Base-by-base conservation (phyloP, 2,888 invertebrate genomes). In the Abrostola tripartita region DNA sequence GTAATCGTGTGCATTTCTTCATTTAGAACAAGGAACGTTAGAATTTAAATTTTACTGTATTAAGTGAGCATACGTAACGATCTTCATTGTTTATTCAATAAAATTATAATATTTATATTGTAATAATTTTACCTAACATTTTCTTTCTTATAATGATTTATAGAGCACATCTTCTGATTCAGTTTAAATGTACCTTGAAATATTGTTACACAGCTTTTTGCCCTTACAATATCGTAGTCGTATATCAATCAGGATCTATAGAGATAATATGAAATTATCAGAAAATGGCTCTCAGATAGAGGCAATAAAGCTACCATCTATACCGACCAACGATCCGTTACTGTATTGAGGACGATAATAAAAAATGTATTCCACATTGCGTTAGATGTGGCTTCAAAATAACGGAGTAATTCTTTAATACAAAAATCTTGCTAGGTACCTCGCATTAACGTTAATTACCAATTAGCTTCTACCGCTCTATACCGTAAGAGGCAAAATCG, bases 1-100 rank as follows among this genome's bases (percentile, higher is more conserved):
- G 52, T 61, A 63, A 75, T 63, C 52, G 59, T 63, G 14, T 53
- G 58, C 65, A 74, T 52, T 61, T 62, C 37, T 60, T 59, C 6
- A 66, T 65, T 60, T 69, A 10, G 35, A 49, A 10, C 55, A 12
- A 76, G 50, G 62, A 74, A 60, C 35, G 71, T 14, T 38, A 9
- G n/a, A 52, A 49, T 52, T 42, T 61, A 50, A 57, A 68, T 47
- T 37, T 57, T 35, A n/a, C 52, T 52, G n/a, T 12, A 47, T 60
- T 51, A 53, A 6, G 37, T 59, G 41, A 47, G 59, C 38, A 54
- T 14, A 52, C 44, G 9, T 49, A 38, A 52, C 9, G 9, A 14
- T 54, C 6, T 11, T 52, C 5, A 11, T 49, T 7, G 36, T 44
- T 66, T 12, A 56, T 60, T 37, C 53, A 24, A 2, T 24, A 5